phyloP scores from a whole-genome alignment of 2,113 vertebrate genomes.

The Cyprinodon brontotheroides region DNA sequence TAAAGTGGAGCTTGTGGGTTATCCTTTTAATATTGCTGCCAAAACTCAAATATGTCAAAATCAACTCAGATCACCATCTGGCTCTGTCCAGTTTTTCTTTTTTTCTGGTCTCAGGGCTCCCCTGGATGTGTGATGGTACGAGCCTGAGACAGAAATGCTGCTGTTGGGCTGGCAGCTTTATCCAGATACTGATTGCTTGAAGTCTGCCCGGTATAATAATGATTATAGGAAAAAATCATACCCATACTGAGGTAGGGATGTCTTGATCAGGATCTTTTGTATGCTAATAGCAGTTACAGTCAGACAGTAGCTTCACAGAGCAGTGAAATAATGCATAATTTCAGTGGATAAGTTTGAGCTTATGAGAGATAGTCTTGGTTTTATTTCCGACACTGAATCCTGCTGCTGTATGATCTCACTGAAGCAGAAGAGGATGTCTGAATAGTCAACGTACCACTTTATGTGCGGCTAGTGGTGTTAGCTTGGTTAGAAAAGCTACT shows the following conservation, averaged over 20 bases:
- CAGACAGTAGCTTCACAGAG: neutral
- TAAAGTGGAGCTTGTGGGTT: neutral
- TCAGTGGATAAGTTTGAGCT: too few species aligned
- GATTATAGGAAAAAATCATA: neutral
- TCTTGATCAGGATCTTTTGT: neutral
- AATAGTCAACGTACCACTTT: neutral
- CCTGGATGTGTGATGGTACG: too few species aligned
- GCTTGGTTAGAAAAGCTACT: neutral
- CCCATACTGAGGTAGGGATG: neutral
- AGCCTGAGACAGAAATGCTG: neutral
- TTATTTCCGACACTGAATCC: too few species aligned
- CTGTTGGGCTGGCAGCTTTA: neutral
- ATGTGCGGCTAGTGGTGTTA: neutral
- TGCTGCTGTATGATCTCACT: too few species aligned
- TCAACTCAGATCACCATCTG: neutral
- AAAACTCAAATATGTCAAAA: neutral
- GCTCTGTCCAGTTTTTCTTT: neutral
- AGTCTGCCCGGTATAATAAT: neutral
- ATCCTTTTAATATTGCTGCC: neutral
- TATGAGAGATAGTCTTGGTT: too few species aligned
- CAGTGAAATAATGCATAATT: too few species aligned
- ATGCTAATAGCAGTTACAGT: neutral
- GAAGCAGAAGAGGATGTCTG: too few species aligned
- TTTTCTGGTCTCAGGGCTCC: slow-evolving; percentile 3
- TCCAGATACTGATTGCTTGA: neutral